Conservation (phyloP, 1,140 invertebrate genomes). For the Cotesia vestalis region DNA sequence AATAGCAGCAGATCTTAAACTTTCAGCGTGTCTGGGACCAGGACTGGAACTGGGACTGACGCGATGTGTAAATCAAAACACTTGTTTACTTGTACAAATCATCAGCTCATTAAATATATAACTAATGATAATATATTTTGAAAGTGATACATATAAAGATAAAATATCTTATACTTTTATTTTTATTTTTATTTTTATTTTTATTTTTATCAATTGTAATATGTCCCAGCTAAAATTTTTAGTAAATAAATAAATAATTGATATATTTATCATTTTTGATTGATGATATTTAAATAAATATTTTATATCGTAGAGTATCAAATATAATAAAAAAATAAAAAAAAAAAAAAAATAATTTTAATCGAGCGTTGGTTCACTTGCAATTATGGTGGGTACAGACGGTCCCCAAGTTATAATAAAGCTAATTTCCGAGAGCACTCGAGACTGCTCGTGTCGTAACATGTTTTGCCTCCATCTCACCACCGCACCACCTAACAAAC, state of each 20-base stretch:
- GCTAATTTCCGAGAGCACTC: slow-evolving; percentile 64
- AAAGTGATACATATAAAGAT: slow-evolving; percentile 2
- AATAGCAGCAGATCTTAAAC: too few species aligned
- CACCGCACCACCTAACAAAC: slow-evolving; percentile 32
- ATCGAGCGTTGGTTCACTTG: slow-evolving; percentile 55
- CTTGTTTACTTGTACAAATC: slow-evolving; percentile 16
- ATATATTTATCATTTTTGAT: too few species aligned
- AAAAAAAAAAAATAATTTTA: background rate
- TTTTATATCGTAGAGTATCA: too few species aligned
- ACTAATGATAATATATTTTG: slow-evolving; percentile 9
- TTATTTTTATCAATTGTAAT: too few species aligned
- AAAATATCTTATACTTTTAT: slow-evolving; percentile 7
- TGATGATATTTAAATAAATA: too few species aligned
- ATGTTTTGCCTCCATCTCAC: slow-evolving; percentile 60
- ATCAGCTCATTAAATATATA: background rate
- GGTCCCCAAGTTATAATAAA: slow-evolving; percentile 67
- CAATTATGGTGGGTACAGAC: slow-evolving; percentile 61
- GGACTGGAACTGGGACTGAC: slow-evolving; percentile 36
- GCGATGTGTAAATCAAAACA: slow-evolving; percentile 16
- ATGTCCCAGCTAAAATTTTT: too few species aligned
- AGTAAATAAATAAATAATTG: too few species aligned
- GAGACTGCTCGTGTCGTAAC: slow-evolving; percentile 64
- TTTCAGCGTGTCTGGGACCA: too few species aligned
- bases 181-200: slow-evolving; percentile 8
- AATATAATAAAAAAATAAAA: too few species aligned